phyloP scores from a whole-genome alignment of 2,797 vertebrate species.

The Sebastes itinus region DNA sequence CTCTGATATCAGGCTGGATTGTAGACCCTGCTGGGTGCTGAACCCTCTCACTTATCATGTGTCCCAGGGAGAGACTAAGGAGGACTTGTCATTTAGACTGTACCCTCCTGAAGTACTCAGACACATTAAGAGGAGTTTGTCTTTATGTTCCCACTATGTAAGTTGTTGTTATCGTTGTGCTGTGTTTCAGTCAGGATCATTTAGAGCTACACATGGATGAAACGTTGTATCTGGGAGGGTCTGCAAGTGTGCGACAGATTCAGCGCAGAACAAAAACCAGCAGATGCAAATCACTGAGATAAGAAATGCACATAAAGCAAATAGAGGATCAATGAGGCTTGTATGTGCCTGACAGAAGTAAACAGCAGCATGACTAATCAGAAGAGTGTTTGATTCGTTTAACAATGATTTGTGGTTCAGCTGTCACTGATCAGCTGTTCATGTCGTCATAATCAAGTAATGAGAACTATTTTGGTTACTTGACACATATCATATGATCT shows the following conservation, averaged over 20 bases:
- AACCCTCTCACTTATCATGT: constrained; percentile 4
- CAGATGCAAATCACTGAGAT: not conserved
- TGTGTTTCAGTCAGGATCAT: not conserved
- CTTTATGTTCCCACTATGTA: not conserved
- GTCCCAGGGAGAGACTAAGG: not conserved
- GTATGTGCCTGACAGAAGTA: not conserved
- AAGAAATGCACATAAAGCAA: not conserved
- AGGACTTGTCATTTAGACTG: constrained; percentile 10
- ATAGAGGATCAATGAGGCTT: not conserved
- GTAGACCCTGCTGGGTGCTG: not conserved
- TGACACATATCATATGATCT: not conserved
- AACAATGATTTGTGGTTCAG: not conserved
- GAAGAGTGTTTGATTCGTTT: not conserved
- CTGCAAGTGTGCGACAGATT: not conserved
- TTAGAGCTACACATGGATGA: not conserved
- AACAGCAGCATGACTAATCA: constrained; percentile 16
- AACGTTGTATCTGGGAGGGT: not conserved
- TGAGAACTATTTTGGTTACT: not conserved
- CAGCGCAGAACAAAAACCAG: not conserved
- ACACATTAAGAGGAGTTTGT: not conserved
- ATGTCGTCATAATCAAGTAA: not conserved
- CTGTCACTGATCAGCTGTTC: not conserved
- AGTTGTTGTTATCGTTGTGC: not conserved
- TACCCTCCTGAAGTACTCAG: not conserved
- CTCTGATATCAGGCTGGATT: constrained; percentile 16